Evolutionary conservation across 2,888 invertebrate genomes (phyloP).

Genomic region (Parnassius smintheus): DNA sequence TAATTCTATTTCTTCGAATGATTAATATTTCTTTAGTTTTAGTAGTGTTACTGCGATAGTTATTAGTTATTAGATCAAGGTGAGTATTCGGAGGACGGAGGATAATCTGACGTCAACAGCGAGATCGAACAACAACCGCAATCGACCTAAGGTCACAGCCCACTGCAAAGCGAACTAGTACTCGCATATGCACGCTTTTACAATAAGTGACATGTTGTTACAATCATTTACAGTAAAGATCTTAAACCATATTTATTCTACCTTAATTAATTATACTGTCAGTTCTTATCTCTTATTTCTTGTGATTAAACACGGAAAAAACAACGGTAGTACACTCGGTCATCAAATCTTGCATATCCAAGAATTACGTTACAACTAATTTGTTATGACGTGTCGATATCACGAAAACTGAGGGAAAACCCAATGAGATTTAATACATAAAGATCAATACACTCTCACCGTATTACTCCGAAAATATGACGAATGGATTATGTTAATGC

Average conservation of each 20-base stretch:
- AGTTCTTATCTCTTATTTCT: slow-evolving; percentile 13
- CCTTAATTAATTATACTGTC: slow-evolving; percentile 9
- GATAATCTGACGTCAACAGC: slow-evolving; percentile 59
- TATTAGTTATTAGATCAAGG: slow-evolving; percentile 62
- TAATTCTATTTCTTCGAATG: too few species aligned
- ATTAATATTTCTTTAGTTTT: too few species aligned
- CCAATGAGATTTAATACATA: slow-evolving; percentile 13
- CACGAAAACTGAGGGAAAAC: slow-evolving; percentile 21
- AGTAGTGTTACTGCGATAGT: slow-evolving; percentile 40
- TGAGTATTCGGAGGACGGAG: slow-evolving; percentile 55
- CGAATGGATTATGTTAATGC: slow-evolving; percentile 23
- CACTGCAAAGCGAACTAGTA: slow-evolving; percentile 33
- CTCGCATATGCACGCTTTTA: too few species aligned
- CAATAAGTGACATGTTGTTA: too few species aligned
- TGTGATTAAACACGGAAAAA: not conserved
- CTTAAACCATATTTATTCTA: slow-evolving; percentile 1
- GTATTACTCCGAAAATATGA: slow-evolving; percentile 14
- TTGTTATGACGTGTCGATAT: slow-evolving; percentile 22
- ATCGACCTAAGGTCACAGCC: slow-evolving; percentile 55
- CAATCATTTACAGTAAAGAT: too few species aligned
- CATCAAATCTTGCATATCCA: slow-evolving; percentile 46
- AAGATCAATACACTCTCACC: slow-evolving; percentile 6
- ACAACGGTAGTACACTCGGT: slow-evolving; percentile 36
- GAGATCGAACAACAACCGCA: slow-evolving; percentile 53
- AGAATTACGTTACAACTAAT: slow-evolving; percentile 31